Percentiles rank a stretch among this genome's conserved stretches.
phyloP scores from a whole-genome alignment of 2,113 vertebrate species.

The Dicerorhinus sumatrensis region DNA sequence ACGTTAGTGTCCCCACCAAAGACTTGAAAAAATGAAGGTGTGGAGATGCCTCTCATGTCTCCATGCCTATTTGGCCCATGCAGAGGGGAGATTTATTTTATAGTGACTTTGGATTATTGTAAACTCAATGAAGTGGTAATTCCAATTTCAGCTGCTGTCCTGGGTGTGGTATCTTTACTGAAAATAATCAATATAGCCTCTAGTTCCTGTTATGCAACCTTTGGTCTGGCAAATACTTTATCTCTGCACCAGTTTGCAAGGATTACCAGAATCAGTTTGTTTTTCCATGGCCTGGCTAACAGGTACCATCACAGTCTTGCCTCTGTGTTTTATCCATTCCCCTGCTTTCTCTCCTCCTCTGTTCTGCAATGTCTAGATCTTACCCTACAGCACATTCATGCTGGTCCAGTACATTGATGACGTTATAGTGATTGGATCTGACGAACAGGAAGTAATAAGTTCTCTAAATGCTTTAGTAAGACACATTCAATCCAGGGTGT shows the following conservation, averaged over 20 bases:
- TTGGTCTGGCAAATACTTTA: not conserved
- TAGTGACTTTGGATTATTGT: not conserved
- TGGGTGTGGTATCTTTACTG: not conserved
- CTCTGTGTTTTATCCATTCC: not conserved
- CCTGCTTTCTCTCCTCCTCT: not conserved
- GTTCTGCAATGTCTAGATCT: not conserved
- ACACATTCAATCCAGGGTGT: not conserved
- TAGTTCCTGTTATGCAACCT: not conserved
- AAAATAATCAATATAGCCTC: not conserved
- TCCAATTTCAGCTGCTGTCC: not conserved
- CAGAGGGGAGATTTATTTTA: not conserved
- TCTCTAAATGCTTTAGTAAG: not conserved
- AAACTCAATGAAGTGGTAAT: not conserved
- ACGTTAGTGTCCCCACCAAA: not conserved
- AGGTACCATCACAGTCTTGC: not conserved
- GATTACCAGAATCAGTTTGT: not conserved
- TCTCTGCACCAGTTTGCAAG: not conserved
- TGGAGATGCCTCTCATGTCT: not conserved
- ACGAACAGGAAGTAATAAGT: not conserved
- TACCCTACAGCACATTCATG: not conserved
- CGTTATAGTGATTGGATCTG: not conserved
- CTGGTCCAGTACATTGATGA: not conserved
- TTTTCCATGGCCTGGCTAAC: not conserved
- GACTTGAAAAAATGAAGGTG: not conserved
- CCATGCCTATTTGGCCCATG: not conserved